These are phyloP conservation scores for Hypanus sabinus DNA, from an alignment of 2,113 vertebrate species.

Conservation along the genomic window DNA sequence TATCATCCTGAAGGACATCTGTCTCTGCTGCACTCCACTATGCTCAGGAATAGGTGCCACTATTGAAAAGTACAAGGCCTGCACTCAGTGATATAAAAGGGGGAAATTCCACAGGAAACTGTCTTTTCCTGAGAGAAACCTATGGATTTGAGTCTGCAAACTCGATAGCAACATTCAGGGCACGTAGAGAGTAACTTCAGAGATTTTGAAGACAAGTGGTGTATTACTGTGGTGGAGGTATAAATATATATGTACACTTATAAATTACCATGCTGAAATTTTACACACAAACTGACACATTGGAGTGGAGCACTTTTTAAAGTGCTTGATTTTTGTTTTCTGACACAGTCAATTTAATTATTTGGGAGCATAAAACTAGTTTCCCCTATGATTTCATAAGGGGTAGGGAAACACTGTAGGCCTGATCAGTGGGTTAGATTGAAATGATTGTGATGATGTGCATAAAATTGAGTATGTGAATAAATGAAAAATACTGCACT, in stretches of 20 bases:
- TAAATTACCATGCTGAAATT: neutral
- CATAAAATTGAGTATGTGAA: neutral
- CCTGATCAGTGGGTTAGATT: neutral
- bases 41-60: neutral
- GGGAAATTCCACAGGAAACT: neutral
- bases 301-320: neutral
- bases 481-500: neutral
- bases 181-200: neutral
- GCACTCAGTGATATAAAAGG: neutral
- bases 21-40: neutral
- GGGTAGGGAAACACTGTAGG: no score
- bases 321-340: neutral
- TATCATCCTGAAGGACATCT: neutral
- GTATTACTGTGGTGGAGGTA: neutral
- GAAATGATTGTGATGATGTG: neutral
- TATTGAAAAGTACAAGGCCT: neutral
- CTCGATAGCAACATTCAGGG: neutral
- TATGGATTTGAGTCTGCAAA: neutral
- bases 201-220: neutral
- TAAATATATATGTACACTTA: neutral
- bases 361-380: neutral
- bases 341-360: neutral
- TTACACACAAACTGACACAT: neutral
- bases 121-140: neutral
- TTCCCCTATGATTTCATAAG: no score